Evolutionary conservation across 2,797 vertebrate species (phyloP).

Genomic region (Pangasius macronema): DNA sequence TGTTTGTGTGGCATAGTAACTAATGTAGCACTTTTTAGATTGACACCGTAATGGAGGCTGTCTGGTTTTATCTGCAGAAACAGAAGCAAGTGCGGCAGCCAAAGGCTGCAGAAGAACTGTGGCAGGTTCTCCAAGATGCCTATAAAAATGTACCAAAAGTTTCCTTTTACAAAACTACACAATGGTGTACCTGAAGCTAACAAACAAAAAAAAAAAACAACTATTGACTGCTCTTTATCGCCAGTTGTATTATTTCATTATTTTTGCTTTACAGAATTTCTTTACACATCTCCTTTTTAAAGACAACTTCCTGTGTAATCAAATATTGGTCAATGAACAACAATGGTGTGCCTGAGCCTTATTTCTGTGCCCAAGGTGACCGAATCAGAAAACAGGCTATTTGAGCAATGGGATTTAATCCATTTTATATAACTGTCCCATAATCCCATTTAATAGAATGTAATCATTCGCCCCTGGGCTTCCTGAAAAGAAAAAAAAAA

Average conservation of each 20-base stretch:
- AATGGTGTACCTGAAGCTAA: neutral
- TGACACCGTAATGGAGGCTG: conserved; percentile 41
- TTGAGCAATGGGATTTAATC: conserved; percentile 5
- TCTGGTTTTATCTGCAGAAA: conserved; percentile 17
- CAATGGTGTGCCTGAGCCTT: neutral
- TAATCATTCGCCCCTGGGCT: neutral
- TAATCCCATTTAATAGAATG: conserved; percentile 20
- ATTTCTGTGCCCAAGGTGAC: conserved; percentile 6
- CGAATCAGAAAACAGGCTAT: conserved; percentile 11
- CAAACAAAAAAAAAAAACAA: too few relatives aligned
- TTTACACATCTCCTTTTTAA: neutral
- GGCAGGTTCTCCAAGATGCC: neutral
- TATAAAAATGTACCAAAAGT: neutral
- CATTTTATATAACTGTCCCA: conserved; percentile 14
- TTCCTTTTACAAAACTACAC: neutral
- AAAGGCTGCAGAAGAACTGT: neutral
- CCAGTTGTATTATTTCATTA: neutral
- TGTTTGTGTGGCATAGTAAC: neutral
- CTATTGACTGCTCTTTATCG: neutral
- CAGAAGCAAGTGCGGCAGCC: conserved; percentile 4
- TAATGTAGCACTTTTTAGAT: conserved; percentile 8
- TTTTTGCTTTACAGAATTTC: neutral
- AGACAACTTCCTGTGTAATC: neutral
- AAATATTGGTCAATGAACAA: neutral
- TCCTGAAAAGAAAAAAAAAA: neutral